Conservation (phyloP, 2,888 invertebrate genomes). For the Apeira syringaria region DNA sequence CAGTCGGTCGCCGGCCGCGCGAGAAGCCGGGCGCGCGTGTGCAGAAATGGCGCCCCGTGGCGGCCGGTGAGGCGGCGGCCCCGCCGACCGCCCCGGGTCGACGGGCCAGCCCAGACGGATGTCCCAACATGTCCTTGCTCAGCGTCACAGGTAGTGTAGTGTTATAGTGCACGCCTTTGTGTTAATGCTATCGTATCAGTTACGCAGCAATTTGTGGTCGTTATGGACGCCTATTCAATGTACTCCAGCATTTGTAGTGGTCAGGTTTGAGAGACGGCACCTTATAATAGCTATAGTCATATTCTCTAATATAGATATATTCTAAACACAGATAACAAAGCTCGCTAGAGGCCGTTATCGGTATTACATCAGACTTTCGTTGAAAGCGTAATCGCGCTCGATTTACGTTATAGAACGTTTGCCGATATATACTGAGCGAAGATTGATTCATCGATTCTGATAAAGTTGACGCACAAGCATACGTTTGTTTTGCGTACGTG, state of each 20-base stretch:
- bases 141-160: slow-evolving; percentile 79
- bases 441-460: slow-evolving; percentile 48
- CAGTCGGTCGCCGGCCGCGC: slow-evolving; percentile 76
- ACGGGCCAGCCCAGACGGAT: slow-evolving; percentile 75
- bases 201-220: slow-evolving; percentile 56
- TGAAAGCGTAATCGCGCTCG: slow-evolving; percentile 8
- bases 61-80: slow-evolving; percentile 83
- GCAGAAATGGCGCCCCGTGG: slow-evolving; percentile 78
- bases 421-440: slow-evolving; percentile 42
- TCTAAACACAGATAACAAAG: slow-evolving; percentile 6
- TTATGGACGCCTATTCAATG: slow-evolving; percentile 55
- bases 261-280: slow-evolving; percentile 26
- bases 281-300: slow-evolving; percentile 9
- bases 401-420: slow-evolving; percentile 26
- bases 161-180: slow-evolving; percentile 47
- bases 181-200: slow-evolving; percentile 36
- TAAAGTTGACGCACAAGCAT: slow-evolving; percentile 28
- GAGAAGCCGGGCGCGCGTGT: slow-evolving; percentile 72
- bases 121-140: slow-evolving; percentile 82
- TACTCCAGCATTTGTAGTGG: slow-evolving; percentile 49
- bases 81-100: slow-evolving; percentile 83
- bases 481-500: slow-evolving; percentile 41
- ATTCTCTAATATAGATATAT: no score
- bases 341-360: slow-evolving; percentile 5
- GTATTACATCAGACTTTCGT: slow-evolving; percentile 2